Conservation (phyloP, 2,888 invertebrate species). For the Neuroscelio doddi region DNA sequence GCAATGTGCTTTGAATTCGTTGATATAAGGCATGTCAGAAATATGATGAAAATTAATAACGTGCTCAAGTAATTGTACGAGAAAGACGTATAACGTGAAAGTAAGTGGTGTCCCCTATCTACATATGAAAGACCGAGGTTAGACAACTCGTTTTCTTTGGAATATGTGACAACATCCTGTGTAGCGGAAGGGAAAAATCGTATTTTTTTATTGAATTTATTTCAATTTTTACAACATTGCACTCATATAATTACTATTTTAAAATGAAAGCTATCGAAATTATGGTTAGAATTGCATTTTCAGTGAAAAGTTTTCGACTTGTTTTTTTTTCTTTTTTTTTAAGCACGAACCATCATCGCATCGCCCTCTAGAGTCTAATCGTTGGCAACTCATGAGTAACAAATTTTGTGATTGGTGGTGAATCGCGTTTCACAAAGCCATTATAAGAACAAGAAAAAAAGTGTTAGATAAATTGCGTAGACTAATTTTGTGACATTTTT, state of each 20-base stretch:
- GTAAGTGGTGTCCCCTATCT: conserved; percentile 63
- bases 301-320: too few relatives aligned
- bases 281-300: conserved; percentile 64
- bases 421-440: conserved; percentile 32
- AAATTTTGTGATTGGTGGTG: conserved; percentile 62
- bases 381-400: conserved; percentile 11
- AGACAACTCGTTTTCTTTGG: conserved; percentile 48
- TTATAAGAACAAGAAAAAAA: conserved; percentile 11
- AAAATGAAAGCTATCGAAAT: conserved; percentile 36
- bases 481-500: too few relatives aligned
- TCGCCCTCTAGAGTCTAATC: conserved; percentile 64
- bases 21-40: too few relatives aligned
- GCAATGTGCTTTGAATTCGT: conserved; percentile 15
- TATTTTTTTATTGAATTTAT: too few relatives aligned
- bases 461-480: too few relatives aligned
- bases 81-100: conserved; percentile 33
- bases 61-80: not conserved
- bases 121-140: conserved; percentile 58
- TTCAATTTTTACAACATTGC: too few relatives aligned
- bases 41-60: too few relatives aligned
- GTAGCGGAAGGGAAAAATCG: too few relatives aligned
- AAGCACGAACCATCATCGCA: too few relatives aligned
- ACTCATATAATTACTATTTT: not conserved
- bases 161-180: conserved; percentile 7
- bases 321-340: too few relatives aligned